These are phyloP conservation scores for Corythornis madagascariensis DNA, from an alignment of 2,113 vertebrate genomes.

Conservation along the genomic window DNA sequence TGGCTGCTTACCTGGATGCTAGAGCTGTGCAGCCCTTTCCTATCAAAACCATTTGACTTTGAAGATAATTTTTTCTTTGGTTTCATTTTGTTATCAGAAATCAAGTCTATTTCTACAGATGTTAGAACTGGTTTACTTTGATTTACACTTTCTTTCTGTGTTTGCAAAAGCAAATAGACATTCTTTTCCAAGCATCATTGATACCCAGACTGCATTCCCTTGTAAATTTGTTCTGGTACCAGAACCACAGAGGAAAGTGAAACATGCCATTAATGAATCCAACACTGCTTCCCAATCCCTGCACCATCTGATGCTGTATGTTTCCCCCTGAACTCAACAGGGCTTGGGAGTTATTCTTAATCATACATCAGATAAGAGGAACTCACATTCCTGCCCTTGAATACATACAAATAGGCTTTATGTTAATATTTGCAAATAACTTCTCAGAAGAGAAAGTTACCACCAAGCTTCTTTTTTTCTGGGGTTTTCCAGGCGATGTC, in stretches of 20 bases:
- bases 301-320: not conserved
- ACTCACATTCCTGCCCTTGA: not conserved
- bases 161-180: not conserved
- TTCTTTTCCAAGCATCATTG: not conserved
- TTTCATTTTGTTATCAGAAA: not conserved
- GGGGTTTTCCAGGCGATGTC: not conserved
- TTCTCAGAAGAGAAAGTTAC: not conserved
- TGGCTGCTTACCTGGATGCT: rapidly evolving
- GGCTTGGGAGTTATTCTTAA: not conserved
- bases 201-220: not conserved
- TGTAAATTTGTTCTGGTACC: not conserved
- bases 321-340: not conserved
- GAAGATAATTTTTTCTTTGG: not conserved
- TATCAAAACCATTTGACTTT: not conserved
- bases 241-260: not conserved
- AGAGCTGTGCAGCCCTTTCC: not conserved
- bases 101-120: not conserved
- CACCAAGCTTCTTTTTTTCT: not conserved
- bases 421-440: conserved; percentile 19
- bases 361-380: not conserved
- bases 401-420: not conserved
- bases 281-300: not conserved
- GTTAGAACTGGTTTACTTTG: not conserved
- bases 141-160: not conserved
- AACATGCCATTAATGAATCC: not conserved